Evolutionary conservation across 2,888 invertebrate species (phyloP).

Genomic region (Synergus gifuensis): DNA sequence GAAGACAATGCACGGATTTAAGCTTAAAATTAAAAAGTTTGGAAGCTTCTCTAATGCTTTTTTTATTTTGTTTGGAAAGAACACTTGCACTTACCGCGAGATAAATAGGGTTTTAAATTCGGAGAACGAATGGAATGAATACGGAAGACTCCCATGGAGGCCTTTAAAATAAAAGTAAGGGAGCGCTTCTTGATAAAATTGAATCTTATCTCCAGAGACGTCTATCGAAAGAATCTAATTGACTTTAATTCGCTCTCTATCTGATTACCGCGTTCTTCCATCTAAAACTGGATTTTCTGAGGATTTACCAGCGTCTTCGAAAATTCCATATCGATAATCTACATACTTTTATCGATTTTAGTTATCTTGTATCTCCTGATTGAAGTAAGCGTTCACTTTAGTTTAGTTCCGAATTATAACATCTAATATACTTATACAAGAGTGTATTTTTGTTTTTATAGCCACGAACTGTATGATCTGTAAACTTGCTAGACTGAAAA

Average conservation of each 20-base stretch:
- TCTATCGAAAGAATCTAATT: constrained; percentile 54
- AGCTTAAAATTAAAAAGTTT: constrained; percentile 3
- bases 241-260: constrained; percentile 50
- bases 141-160: constrained; percentile 29
- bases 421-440: background rate
- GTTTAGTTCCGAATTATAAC: background rate
- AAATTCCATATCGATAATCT: constrained; percentile 36
- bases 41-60: background rate
- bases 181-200: constrained; percentile 41
- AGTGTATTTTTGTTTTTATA: no score
- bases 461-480: no score
- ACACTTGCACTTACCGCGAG: constrained; percentile 11
- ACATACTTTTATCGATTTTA: constrained; percentile 27
- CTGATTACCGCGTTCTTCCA: constrained; percentile 37
- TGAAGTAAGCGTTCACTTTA: background rate
- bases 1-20: background rate
- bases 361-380: constrained; percentile 5
- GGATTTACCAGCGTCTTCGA: constrained; percentile 26
- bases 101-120: background rate
- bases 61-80: background rate
- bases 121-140: constrained; percentile 23
- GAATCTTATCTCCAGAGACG: constrained; percentile 48
- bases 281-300: constrained; percentile 31
- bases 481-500: background rate
- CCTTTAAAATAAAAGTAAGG: constrained; percentile 25